Conservation (phyloP, 2,113 vertebrate species). For the Sinocyclocheilus maitianheensis region DNA sequence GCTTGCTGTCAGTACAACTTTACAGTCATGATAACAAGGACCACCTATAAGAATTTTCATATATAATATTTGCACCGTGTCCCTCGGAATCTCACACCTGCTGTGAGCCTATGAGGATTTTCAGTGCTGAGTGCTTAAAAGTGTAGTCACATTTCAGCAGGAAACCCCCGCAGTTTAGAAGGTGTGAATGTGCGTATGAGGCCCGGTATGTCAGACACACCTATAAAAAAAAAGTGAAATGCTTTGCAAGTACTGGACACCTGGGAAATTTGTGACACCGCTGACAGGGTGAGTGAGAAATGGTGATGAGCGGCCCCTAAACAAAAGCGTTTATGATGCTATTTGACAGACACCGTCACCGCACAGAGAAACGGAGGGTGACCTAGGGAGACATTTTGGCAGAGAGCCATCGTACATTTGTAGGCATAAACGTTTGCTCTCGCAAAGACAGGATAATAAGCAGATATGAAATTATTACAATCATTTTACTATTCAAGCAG, state of each 20-base stretch:
- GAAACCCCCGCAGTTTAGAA: slow-evolving; percentile 49
- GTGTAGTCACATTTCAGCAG: slow-evolving; percentile 42
- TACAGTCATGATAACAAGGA: neutral
- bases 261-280: slow-evolving; percentile 36
- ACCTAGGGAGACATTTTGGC: slow-evolving; percentile 38
- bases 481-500: slow-evolving; percentile 59
- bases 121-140: slow-evolving; percentile 38
- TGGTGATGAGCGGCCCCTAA: slow-evolving; percentile 45
- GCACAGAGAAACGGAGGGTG: slow-evolving; percentile 19
- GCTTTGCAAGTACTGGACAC: slow-evolving; percentile 36
- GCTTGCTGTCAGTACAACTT: neutral
- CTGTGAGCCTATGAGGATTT: slow-evolving; percentile 18
- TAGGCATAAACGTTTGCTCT: slow-evolving; percentile 42
- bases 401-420: slow-evolving; percentile 47
- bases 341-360: slow-evolving; percentile 41
- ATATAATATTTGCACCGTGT: neutral
- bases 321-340: slow-evolving; percentile 46
- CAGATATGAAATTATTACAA: slow-evolving; percentile 63
- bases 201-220: slow-evolving; percentile 31
- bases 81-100: slow-evolving; percentile 30
- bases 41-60: neutral
- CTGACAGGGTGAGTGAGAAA: slow-evolving; percentile 49
- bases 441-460: slow-evolving; percentile 45
- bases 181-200: slow-evolving; percentile 45
- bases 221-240: slow-evolving; percentile 31